Evolutionary conservation across 2,797 vertebrate species (phyloP), one percentile per base, ranked within the genome.

Genomic region (Carapus acus): DNA sequence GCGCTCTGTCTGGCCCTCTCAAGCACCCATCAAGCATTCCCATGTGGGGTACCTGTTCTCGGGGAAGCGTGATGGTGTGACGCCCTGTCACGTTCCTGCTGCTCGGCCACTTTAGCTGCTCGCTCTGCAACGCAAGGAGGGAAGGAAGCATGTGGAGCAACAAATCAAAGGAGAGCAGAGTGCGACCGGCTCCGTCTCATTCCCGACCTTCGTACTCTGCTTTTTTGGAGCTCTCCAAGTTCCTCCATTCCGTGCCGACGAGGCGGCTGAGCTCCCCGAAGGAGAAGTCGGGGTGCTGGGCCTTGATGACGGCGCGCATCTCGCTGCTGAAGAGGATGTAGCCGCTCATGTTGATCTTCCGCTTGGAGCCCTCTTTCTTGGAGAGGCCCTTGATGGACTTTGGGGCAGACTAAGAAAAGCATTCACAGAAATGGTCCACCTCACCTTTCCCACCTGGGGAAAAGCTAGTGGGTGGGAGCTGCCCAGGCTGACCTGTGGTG

Each of bases 301-400:
- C 93, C 84, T 99, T 99, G 81, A 99, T 98, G 69, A 99, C 94
- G 1, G 96, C 96, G 73, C 96, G 89, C 96, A 99, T 99, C 79
- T 99, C 96, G 41, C 96, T 99, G 88, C 96, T 99, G 84, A 99
- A 99, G 70, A 99, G 86, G 83, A 99, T 98, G 86, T 98, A 99
- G 61, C 96, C 96, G 18, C 96, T 99, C 94, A 97, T 97, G 87
- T 99, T 99, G 88, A 97, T 99, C 85, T 98, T 99, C 65, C 96
- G 86, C 82, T 98, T 99, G 7, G 94, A 92, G 37, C 93, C 91
- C 76, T 98, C 96, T 73, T 98, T 98, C 87, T 98, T 98, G 55
- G 91, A 86, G 65, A 91, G 87, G 70, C 94, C 93, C 79, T 98
- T 98, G 58, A 92, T 86, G 76, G 92, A 93, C 85, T 99, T 99